Evolutionary conservation across 2,113 vertebrate genomes (phyloP).

Genomic region (Toxostoma redivivum): DNA sequence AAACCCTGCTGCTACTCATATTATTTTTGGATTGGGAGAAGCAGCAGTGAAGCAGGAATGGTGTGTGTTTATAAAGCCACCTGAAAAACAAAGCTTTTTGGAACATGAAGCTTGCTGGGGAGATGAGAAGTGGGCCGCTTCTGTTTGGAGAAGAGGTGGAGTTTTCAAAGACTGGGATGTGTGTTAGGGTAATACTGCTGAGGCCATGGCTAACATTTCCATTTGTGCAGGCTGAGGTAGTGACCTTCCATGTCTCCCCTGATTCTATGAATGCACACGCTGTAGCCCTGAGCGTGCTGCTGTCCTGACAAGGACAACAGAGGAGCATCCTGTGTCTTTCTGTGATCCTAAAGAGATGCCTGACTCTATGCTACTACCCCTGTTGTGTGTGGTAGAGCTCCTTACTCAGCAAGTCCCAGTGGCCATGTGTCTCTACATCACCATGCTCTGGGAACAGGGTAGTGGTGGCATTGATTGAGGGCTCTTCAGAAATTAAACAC

Average conservation of each 20-base stretch:
- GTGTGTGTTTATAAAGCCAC: neutral
- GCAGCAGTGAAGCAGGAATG: neutral
- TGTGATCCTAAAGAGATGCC: neutral
- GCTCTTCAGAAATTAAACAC: neutral
- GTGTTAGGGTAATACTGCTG: neutral
- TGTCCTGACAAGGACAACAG: neutral
- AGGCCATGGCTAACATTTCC: neutral
- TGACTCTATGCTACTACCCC: neutral
- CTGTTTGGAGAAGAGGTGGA: neutral
- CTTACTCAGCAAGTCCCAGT: neutral
- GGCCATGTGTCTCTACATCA: neutral
- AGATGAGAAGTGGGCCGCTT: neutral
- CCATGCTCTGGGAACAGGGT: neutral
- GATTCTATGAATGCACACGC: neutral
- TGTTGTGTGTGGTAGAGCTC: neutral
- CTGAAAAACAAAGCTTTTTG: neutral
- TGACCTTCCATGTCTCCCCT: neutral
- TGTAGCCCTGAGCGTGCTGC: neutral
- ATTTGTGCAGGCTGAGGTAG: neutral
- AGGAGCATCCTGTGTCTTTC: neutral
- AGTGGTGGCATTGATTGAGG: neutral
- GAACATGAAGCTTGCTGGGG: neutral
- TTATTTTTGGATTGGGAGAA: neutral
- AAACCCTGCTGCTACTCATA: neutral
- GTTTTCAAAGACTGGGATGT: neutral